These are phyloP conservation scores for Alaudala cheleensis DNA, from an alignment of 2,113 vertebrate genomes.

Conservation along the genomic window DNA sequence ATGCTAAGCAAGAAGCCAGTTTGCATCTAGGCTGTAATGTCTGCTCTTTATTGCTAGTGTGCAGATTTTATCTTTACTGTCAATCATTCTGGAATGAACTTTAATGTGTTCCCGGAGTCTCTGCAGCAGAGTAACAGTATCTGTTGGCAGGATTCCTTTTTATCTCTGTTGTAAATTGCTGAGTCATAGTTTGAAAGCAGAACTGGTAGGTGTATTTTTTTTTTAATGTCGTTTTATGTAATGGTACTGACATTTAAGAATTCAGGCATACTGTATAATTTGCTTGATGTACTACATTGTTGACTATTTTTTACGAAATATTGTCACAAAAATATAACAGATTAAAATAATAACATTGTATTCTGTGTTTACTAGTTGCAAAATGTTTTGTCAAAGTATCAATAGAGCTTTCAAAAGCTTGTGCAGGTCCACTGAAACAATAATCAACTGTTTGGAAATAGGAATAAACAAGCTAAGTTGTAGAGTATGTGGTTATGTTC, in stretches of 20 bases:
- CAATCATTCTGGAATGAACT: neutral
- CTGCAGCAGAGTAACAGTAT: neutral
- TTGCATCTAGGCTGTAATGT: neutral
- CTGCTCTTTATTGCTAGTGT: neutral
- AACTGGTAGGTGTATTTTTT: neutral
- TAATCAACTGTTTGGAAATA: neutral
- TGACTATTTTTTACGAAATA: neutral
- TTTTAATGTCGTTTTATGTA: neutral
- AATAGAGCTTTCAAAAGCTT: neutral
- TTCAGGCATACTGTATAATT: neutral
- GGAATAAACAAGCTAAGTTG: neutral
- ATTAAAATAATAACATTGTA: neutral
- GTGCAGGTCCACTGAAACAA: neutral
- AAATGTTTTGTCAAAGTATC: neutral
- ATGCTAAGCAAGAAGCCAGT: neutral
- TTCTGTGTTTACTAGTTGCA: neutral
- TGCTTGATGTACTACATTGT: neutral
- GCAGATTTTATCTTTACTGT: neutral
- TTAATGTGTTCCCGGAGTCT: neutral
- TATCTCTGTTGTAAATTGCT: neutral
- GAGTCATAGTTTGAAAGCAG: neutral
- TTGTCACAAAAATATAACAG: neutral
- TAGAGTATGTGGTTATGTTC: neutral
- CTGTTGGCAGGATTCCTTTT: neutral
- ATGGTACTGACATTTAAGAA: neutral